Conservation (phyloP, 2,113 vertebrate genomes). For the Thalassoma bifasciatum region DNA sequence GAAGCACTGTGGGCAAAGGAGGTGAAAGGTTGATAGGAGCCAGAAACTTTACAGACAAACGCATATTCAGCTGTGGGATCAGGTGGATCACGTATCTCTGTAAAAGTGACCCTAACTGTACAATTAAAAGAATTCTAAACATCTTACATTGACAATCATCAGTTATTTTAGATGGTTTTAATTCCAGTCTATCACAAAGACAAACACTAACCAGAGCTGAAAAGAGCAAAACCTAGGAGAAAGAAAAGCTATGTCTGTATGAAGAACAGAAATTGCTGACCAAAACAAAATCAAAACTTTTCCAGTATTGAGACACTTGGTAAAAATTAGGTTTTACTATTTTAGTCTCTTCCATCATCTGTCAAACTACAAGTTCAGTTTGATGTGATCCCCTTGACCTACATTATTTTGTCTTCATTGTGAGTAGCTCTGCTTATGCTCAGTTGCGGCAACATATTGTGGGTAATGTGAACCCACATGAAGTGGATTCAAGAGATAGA, state of each 20-base stretch:
- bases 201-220: too few relatives aligned
- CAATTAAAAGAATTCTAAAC: too few relatives aligned
- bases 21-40: constrained; percentile 41
- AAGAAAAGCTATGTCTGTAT: not conserved
- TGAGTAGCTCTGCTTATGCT: not conserved
- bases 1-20: constrained; percentile 10
- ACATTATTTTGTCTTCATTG: constrained; percentile 1
- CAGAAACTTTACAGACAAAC: constrained; percentile 19
- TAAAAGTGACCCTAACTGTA: not conserved
- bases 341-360: not conserved
- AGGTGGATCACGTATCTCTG: not conserved
- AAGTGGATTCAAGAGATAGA: not conserved
- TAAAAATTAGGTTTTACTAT: not conserved
- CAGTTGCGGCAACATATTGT: not conserved
- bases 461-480: not conserved
- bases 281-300: not conserved
- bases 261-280: not conserved
- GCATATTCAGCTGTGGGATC: constrained; percentile 37
- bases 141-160: too few relatives aligned
- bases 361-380: not conserved
- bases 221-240: not conserved
- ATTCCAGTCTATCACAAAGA: too few relatives aligned
- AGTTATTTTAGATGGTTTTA: too few relatives aligned
- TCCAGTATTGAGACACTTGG: not conserved
- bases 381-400: not conserved